A percentile compares a stretch with the other conserved stretches of the same genome.
These are phyloP conservation scores for Lordiphosa collinella DNA, from an alignment of 1,140 invertebrate genomes.

Conservation along the genomic window DNA sequence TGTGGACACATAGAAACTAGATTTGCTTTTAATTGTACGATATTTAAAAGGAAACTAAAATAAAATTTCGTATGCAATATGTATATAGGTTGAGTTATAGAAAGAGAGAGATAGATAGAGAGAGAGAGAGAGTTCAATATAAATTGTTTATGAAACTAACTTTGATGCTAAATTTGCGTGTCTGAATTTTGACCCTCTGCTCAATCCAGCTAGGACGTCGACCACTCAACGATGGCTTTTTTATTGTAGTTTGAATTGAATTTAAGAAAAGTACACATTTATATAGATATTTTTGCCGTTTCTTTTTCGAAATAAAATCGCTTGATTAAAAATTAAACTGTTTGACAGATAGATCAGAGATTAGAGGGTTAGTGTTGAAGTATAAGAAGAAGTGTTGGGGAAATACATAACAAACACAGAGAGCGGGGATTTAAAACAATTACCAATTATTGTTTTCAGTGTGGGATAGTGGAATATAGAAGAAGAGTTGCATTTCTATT, in stretches of 20 bases:
- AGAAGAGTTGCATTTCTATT: constrained; percentile 13
- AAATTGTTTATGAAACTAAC: constrained; percentile 79
- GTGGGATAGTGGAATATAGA: constrained; percentile 17
- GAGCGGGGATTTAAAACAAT: constrained; percentile 45
- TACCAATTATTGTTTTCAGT: constrained; percentile 29
- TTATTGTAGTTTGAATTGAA: constrained; percentile 36
- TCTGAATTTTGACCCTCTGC: constrained; percentile 80
- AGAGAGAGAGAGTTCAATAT: constrained; percentile 64
- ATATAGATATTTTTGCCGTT: constrained; percentile 37
- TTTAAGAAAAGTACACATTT: constrained; percentile 48
- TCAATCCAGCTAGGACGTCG: constrained; percentile 80
- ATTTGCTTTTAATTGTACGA: constrained; percentile 20
- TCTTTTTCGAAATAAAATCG: constrained; percentile 39
- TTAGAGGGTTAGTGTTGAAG: constrained; percentile 42
- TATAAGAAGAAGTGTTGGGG: constrained; percentile 46
- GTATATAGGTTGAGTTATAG: constrained; percentile 32
- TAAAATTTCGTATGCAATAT: constrained; percentile 65
- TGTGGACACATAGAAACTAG: constrained; percentile 6
- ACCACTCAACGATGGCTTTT: constrained; percentile 80
- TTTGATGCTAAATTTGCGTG: constrained; percentile 80
- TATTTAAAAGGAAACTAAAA: constrained; percentile 42
- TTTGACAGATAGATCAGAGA: constrained; percentile 21
- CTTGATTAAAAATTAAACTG: constrained; percentile 45
- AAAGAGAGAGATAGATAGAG: constrained; percentile 56
- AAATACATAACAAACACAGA: constrained; percentile 69